Evolutionary conservation across 1,140 invertebrate species (phyloP).

Genomic region (Drosophila fuyamai): DNA sequence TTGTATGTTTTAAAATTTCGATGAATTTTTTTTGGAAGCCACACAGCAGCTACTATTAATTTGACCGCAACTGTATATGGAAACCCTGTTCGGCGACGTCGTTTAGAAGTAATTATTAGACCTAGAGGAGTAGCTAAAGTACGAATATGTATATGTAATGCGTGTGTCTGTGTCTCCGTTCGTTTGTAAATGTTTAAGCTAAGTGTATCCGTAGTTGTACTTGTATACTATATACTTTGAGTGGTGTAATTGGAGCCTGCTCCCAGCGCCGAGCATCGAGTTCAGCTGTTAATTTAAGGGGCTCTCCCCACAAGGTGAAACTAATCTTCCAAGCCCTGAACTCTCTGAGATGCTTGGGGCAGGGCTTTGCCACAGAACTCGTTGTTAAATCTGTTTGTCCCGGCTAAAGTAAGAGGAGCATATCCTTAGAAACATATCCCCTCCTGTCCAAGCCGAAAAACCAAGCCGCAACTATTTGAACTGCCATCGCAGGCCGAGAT

Average conservation of each 20-base stretch:
- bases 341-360: slow-evolving; percentile 26
- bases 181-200: slow-evolving; percentile 75
- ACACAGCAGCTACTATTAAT: neutral
- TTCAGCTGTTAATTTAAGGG: slow-evolving; percentile 19
- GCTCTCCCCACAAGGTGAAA: slow-evolving; percentile 31
- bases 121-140: slow-evolving; percentile 45
- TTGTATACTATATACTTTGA: slow-evolving; percentile 45
- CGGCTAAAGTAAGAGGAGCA: slow-evolving; percentile 13
- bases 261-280: slow-evolving; percentile 18
- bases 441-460: slow-evolving; percentile 43
- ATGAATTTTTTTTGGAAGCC: neutral
- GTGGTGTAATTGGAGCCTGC: slow-evolving; percentile 17
- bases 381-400: slow-evolving; percentile 63
- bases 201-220: slow-evolving; percentile 66
- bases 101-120: slow-evolving; percentile 61
- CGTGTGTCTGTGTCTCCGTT: slow-evolving; percentile 63
- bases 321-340: slow-evolving; percentile 32
- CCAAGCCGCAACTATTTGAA: slow-evolving; percentile 74
- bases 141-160: slow-evolving; percentile 61
- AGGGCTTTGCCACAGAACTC: slow-evolving; percentile 32
- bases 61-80: slow-evolving; percentile 6
- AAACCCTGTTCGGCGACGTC: slow-evolving; percentile 42
- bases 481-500: slow-evolving; percentile 58
- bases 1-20: too few relatives aligned
- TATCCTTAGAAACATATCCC: slow-evolving; percentile 52